These are phyloP conservation scores for Conchocele bisecta DNA, from an alignment of 2,888 invertebrate genomes.

Conservation along the genomic window DNA sequence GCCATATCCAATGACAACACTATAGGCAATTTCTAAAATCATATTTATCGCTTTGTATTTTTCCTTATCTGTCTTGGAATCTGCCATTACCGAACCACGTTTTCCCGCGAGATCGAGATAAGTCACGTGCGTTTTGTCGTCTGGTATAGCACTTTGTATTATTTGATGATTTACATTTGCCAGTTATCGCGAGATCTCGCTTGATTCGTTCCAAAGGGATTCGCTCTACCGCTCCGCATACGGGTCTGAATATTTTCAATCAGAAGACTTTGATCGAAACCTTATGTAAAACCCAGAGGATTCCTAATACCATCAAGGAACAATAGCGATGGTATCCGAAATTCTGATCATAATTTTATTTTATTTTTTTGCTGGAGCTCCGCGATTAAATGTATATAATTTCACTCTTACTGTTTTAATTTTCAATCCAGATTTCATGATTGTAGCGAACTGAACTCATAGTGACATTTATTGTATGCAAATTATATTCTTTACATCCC, in stretches of 20 bases:
- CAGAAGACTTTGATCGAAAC: conserved; percentile 30
- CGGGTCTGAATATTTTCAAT: conserved; percentile 42
- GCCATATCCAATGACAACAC: conserved; percentile 35
- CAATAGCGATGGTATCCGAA: conserved; percentile 15
- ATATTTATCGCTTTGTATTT: conserved; percentile 31
- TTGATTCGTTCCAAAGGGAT: background rate
- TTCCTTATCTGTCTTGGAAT: conserved; percentile 30
- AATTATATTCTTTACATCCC: too few species aligned
- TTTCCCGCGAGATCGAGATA: conserved; percentile 5
- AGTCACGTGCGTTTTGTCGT: conserved; percentile 9
- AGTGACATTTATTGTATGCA: too few species aligned
- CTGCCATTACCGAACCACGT: conserved; percentile 33
- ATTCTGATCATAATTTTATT: conserved; percentile 15
- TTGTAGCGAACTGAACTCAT: conserved; percentile 6
- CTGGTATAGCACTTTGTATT: conserved; percentile 19
- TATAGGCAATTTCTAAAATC: conserved; percentile 43
- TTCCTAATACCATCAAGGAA: conserved; percentile 22
- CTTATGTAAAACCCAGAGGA: conserved; percentile 19
- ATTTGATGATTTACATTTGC: conserved; percentile 45
- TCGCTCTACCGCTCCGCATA: conserved; percentile 18
- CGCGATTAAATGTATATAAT: too few species aligned
- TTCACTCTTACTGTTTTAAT: conserved; percentile 13
- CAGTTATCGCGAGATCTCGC: conserved; percentile 31
- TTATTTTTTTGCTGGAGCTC: too few species aligned
- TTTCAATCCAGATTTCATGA: conserved; percentile 11